Conservation (phyloP, 2,113 vertebrate genomes). For the Eonycteris spelaea region DNA sequence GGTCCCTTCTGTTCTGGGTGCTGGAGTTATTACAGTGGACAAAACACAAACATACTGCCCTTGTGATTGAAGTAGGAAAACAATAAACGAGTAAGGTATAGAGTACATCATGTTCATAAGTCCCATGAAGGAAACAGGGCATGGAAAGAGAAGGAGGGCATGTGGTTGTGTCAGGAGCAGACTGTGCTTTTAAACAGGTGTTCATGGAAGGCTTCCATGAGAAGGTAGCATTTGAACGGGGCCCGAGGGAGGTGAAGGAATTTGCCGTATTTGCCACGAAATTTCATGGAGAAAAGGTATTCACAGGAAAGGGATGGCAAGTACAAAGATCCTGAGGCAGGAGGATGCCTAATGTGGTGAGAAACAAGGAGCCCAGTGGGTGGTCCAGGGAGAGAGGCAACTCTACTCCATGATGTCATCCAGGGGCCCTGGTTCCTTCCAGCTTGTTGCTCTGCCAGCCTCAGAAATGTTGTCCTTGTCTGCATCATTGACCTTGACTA, state of each 20-base stretch:
- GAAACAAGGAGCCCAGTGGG: too few species aligned
- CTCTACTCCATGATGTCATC: not conserved
- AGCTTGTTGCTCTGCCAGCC: not conserved
- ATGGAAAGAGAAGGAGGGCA: not conserved
- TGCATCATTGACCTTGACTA: not conserved
- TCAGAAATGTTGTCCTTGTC: not conserved
- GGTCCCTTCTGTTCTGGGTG: not conserved
- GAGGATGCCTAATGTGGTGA: not conserved
- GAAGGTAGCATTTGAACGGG: not conserved
- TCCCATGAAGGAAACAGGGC: not conserved
- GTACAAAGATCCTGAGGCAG: not conserved
- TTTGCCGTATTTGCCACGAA: not conserved
- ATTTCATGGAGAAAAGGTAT: not conserved
- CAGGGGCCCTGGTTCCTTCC: not conserved
- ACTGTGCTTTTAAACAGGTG: too few species aligned
- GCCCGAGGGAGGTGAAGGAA: not conserved
- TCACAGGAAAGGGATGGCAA: not conserved
- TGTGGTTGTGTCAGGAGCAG: accelerated
- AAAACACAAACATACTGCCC: not conserved
- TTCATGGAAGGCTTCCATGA: not conserved
- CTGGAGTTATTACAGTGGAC: not conserved
- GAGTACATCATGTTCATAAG: not conserved
- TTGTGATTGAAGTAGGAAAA: not conserved
- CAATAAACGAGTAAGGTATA: not conserved
- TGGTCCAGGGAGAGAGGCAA: too few species aligned